Evolutionary conservation across 2,113 vertebrate species (phyloP).

Genomic region (Pygathrix nemaeus): DNA sequence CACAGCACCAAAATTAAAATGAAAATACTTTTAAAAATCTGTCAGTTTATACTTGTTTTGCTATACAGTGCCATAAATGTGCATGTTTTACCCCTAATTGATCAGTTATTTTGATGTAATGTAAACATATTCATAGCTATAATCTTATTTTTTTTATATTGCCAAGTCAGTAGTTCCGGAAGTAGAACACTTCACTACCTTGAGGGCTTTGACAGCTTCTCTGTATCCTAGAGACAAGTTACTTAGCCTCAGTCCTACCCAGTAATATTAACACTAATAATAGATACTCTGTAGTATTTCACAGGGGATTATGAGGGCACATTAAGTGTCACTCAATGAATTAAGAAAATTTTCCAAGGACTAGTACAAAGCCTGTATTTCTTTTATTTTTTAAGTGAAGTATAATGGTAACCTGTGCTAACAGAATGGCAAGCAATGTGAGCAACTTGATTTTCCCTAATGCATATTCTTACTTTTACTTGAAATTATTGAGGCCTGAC

Average conservation of each 20-base stretch:
- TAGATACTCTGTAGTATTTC: background rate
- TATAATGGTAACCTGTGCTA: background rate
- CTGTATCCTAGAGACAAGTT: constrained; percentile 14
- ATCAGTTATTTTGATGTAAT: constrained; percentile 18
- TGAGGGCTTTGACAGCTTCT: background rate
- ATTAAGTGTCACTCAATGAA: constrained; percentile 22
- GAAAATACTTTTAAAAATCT: constrained; percentile 34
- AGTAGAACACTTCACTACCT: background rate
- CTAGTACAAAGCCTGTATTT: background rate
- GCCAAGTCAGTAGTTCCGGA: background rate
- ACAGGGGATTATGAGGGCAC: background rate
- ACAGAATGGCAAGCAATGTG: background rate
- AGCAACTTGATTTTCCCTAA: background rate
- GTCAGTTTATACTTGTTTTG: constrained; percentile 44
- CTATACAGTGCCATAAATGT: background rate
- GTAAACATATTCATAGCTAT: background rate
- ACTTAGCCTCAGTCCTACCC: background rate
- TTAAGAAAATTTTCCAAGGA: background rate
- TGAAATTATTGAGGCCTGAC: background rate
- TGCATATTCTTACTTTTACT: background rate
- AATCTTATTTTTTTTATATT: constrained; percentile 6
- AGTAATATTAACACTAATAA: background rate
- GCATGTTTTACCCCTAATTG: background rate
- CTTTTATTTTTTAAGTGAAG: constrained; percentile 10
- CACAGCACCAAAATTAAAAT: background rate